Base-by-base conservation (phyloP, 2,888 invertebrate genomes). In the Dinocampus coccinellae region DNA sequence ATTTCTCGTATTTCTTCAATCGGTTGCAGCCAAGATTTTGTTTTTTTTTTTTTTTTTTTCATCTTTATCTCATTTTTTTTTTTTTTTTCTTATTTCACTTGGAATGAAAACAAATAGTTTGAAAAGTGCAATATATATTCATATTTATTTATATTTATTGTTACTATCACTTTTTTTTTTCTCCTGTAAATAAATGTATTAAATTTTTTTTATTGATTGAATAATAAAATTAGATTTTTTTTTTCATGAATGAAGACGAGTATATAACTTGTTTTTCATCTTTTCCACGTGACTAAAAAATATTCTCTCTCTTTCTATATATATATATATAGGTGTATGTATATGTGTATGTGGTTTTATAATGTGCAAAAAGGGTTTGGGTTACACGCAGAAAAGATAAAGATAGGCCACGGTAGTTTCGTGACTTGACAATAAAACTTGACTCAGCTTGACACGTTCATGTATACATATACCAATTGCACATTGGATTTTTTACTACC, bases 371-470 rank as follows among this genome's bases (percentile, higher is more conserved):
- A 84, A 80, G 82, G 82, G 80, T 80, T 74, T 75, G 78, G 73
- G 77, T 34, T 39, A 72, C 55, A 67, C 67, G 26, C 47, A 57
- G 58, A 34, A 69, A 73, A 86, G 85, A 83, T 84, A 81, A 81
- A 87, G 87, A 87, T 87, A 86, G 84, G 83, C 81, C 87, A 87
- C 87, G 87, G 79, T 80, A 81, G 75, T 80, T 81, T 76, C 86
- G 86, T 83, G 86, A 85, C 86, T 86, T 81, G 85, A 87, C 85
- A 85, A 85, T 86, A 84, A 85, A 85, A 82, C 82, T 85, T 83
- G 79, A 81, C 82, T 83, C 83, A 84, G 80, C 81, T 82, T 80
- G 47, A n/a, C 10, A 9, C 13, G 10, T 39, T 7, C 39, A 9
- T 42, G n/a, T 42, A 42, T 13, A 42, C n/a, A 47, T 47, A 47